Conservation (phyloP, 2,797 vertebrate species). For the Oreochromis grahami region DNA sequence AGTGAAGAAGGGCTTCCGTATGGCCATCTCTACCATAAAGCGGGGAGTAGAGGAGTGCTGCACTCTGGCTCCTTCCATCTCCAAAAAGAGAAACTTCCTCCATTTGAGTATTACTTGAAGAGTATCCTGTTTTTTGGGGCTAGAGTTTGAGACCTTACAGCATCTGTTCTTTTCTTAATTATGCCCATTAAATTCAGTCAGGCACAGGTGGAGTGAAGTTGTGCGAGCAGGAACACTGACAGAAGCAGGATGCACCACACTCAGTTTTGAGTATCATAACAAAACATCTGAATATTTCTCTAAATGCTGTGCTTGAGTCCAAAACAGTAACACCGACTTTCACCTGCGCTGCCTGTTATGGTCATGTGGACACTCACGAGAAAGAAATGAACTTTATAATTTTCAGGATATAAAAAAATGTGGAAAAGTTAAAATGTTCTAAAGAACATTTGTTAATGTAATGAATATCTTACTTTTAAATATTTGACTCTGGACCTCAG, state of each 20-base stretch:
- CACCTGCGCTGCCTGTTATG: not conserved
- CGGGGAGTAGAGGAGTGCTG: not conserved
- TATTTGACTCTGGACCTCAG: not conserved
- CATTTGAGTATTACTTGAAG: not conserved
- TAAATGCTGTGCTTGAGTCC: not conserved
- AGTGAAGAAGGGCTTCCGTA: not conserved
- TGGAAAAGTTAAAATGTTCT: not conserved
- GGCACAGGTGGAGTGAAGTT: not conserved
- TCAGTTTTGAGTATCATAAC: not conserved
- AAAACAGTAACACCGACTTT: not conserved
- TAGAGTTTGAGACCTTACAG: accelerated
- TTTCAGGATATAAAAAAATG: not conserved
- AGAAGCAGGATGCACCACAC: not conserved
- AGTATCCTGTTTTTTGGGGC: not conserved
- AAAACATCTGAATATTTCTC: not conserved
- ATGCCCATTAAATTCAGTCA: not conserved
- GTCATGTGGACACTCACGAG: not conserved
- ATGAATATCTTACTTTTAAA: not conserved
- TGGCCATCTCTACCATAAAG: not conserved
- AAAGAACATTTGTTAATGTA: accelerated
- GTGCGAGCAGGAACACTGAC: not conserved
- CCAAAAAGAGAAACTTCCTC: not conserved
- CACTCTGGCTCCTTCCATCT: not conserved
- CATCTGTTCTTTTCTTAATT: not conserved
- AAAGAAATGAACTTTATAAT: not conserved